Conservation (phyloP, 1,140 invertebrate genomes). For the Aethina tumida region DNA sequence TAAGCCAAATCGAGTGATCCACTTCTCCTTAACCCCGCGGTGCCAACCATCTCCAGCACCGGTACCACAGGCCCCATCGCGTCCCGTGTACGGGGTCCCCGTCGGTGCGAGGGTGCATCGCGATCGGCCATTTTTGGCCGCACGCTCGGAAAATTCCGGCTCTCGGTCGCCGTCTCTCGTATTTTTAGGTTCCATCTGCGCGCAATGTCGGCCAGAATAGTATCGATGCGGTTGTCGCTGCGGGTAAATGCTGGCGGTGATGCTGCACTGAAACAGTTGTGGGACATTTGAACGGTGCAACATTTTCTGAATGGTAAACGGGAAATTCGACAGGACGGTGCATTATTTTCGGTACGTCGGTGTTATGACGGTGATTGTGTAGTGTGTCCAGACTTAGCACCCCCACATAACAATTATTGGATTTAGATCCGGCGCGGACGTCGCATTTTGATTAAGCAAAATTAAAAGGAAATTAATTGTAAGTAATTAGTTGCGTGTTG, state of each 20-base stretch:
- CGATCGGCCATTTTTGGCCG: conserved; percentile 20
- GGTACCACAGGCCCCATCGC: too few species aligned
- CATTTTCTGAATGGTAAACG: not conserved
- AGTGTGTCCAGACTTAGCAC: not conserved
- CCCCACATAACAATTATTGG: too few species aligned
- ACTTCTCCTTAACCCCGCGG: too few species aligned
- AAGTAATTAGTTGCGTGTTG: conserved; percentile 1
- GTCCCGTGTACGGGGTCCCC: not conserved
- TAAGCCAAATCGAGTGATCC: too few species aligned
- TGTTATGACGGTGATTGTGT: conserved; percentile 2
- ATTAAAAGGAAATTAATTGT: conserved; percentile 4
- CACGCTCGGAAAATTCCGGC: too few species aligned
- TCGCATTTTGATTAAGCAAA: not conserved
- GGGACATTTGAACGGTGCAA: conserved; percentile 3
- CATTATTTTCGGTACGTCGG: not conserved
- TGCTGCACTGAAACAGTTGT: conserved; percentile 6
- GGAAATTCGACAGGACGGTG: too few species aligned
- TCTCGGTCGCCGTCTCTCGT: too few species aligned
- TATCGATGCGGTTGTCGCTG: conserved; percentile 17
- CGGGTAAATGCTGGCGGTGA: conserved; percentile 13
- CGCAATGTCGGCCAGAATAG: conserved; percentile 2
- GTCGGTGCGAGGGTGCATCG: conserved; percentile 8
- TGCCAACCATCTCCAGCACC: too few species aligned
- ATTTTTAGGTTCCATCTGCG: not conserved
- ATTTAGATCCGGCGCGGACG: not conserved